Evolutionary conservation across 2,797 vertebrate species (phyloP), one percentile per base, ranked within the genome.

Genomic region (Neoniphon sammara): DNA sequence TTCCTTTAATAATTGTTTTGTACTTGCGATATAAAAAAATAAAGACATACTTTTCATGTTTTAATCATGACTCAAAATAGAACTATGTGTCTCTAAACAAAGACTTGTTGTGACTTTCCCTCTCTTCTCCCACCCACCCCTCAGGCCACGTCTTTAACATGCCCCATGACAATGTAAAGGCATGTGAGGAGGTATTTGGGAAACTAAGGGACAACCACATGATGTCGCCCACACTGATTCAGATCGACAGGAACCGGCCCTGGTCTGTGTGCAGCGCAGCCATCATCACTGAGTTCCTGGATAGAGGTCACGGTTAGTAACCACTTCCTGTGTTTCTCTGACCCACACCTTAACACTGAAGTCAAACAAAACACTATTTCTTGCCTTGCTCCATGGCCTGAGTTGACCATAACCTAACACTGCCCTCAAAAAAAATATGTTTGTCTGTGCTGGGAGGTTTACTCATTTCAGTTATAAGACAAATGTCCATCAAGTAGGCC

Each of bases 171-270:
- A 99, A 98, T 0, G 97, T 98, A 86, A 98, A 97, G 69, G 96
- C 96, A 54, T 99, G 98, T 0, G 97, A 98, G 90, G 96, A 98
- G 87, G 95, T 96, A 55, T 98, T 98, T 2, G 98, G 98, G 47
- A 96, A 94, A 78, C 94, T 98, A 75, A 95, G 92, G 84, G 97
- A 97, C 92, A 97, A 98, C 89, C 97, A 99, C 91, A 99, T 99
- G 97, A 99, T 99, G 98, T 99, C 98, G 39, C 97, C 98, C 7
- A 99, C 98, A 0, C 95, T 99, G 84, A 98, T 98, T 89, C 97
- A 98, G 92, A 97, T 99, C 0, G 96, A 99, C 91, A 96, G 97
- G 4, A 93, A 92, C 90, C 95, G 94, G 49, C 98, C 98, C 53
- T 99, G 98, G 98, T 99, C 98, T 0, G 94, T 96, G 71, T 99